phyloP scores from a whole-genome alignment of 2,888 invertebrate species.

The Eilema depressum region DNA sequence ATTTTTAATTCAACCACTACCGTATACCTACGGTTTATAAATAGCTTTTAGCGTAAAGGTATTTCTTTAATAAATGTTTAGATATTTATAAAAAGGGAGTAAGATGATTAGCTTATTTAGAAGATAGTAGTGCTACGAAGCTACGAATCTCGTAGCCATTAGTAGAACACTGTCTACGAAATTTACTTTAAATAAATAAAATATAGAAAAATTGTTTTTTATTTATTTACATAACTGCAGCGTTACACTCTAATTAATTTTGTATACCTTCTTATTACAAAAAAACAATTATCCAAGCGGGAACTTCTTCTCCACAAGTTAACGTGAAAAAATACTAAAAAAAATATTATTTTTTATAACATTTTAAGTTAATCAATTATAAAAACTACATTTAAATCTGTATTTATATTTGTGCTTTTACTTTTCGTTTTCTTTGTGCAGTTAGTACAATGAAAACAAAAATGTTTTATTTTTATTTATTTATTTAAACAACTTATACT shows the following conservation, averaged over 20 bases:
- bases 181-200: neutral
- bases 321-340: neutral
- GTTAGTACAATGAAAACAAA: too few species aligned
- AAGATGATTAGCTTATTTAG: neutral
- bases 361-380: neutral
- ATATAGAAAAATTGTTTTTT: neutral
- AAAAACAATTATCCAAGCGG: too few species aligned
- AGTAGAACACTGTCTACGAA: neutral
- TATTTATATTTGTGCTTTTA: too few species aligned
- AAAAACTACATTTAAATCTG: too few species aligned
- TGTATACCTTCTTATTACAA: too few species aligned
- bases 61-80: neutral
- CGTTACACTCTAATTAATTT: too few species aligned
- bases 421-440: too few species aligned
- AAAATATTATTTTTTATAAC: neutral
- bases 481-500: too few species aligned
- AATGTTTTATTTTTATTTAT: too few species aligned
- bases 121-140: slow-evolving; percentile 3
- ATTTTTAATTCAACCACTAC: neutral
- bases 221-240: too few species aligned
- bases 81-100: neutral
- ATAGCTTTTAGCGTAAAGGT: neutral
- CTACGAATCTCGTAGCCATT: slow-evolving; percentile 15
- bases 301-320: too few species aligned
- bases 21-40: too few species aligned